A percentile compares a stretch with the other conserved stretches of the same genome.
phyloP scores from a whole-genome alignment of 1,140 invertebrate species.

The Camponotus pennsylvanicus region DNA sequence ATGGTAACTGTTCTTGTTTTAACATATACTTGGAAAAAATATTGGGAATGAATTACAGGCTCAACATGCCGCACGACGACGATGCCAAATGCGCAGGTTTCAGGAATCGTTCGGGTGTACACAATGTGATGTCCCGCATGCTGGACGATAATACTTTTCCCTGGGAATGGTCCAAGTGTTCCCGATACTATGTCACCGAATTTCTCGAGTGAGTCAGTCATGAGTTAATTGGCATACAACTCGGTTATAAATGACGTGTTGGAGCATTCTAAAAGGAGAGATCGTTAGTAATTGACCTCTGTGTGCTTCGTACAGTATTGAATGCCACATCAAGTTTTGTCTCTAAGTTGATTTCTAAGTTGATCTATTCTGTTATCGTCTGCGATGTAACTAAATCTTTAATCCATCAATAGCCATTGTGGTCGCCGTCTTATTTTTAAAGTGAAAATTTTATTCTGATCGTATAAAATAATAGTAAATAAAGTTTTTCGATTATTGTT shows the following conservation, averaged over 20 bases:
- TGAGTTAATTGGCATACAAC: constrained; percentile 42
- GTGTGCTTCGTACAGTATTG: background rate
- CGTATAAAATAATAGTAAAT: constrained; percentile 1
- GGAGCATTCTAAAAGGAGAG: constrained; percentile 46
- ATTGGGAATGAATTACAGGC: constrained; percentile 85
- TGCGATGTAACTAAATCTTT: constrained; percentile 1
- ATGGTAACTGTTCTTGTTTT: background rate
- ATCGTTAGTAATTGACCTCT: constrained; percentile 49
- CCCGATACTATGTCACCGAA: constrained; percentile 93
- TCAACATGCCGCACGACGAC: constrained; percentile 97
- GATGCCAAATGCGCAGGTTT: constrained; percentile 90
- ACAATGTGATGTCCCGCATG: constrained; percentile 94
- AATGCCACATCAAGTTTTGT: constrained; percentile 10
- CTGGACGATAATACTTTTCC: constrained; percentile 94
- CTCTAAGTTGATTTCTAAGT: constrained; percentile 29
- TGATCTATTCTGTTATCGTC: constrained; percentile 5
- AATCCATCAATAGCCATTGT: background rate
- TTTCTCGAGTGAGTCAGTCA: constrained; percentile 93
- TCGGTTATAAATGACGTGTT: constrained; percentile 34
- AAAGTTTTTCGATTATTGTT: background rate
- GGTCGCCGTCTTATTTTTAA: too few species aligned
- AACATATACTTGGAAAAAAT: background rate
- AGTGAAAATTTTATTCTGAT: background rate
- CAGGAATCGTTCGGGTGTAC: constrained; percentile 84
- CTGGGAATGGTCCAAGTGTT: constrained; percentile 97